These are phyloP conservation scores for Pterobdella sp. DNA, from an alignment of 2,888 invertebrate genomes.

Conservation along the genomic window DNA sequence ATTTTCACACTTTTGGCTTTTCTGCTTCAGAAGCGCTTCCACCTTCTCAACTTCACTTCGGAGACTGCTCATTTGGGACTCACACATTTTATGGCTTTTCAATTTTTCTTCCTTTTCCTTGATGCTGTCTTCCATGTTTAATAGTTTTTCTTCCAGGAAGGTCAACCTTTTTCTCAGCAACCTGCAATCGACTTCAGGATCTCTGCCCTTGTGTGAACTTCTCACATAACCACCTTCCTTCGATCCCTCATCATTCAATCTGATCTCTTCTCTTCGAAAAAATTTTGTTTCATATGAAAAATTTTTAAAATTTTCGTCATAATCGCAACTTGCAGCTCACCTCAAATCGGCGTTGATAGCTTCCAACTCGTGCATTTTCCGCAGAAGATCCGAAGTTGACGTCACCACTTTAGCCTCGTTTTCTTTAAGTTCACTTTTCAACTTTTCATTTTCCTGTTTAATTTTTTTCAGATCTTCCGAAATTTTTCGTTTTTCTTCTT, in stretches of 20 bases:
- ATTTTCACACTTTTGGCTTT: conserved; percentile 2
- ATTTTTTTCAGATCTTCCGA: conserved; percentile 10
- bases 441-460: background rate
- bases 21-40: conserved; percentile 14
- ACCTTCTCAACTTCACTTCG: conserved; percentile 18
- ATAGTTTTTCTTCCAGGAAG: conserved; percentile 27
- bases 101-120: conserved; percentile 10
- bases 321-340: background rate
- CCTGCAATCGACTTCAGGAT: conserved; percentile 30
- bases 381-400: background rate
- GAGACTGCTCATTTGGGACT: background rate
- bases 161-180: conserved; percentile 22
- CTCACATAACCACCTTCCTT: background rate
- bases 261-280: conserved; percentile 15
- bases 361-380: background rate
- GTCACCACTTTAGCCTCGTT: background rate
- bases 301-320: background rate
- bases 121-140: conserved; percentile 19
- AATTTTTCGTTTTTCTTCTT: conserved; percentile 21
- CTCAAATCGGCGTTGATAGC: conserved; percentile 7
- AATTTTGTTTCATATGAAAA: background rate
- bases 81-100: background rate
- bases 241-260: background rate
- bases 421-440: background rate
- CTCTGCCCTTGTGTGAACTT: conserved; percentile 18